phyloP scores from a whole-genome alignment of 2,797 vertebrate species.

The Sorex maritimensis region DNA sequence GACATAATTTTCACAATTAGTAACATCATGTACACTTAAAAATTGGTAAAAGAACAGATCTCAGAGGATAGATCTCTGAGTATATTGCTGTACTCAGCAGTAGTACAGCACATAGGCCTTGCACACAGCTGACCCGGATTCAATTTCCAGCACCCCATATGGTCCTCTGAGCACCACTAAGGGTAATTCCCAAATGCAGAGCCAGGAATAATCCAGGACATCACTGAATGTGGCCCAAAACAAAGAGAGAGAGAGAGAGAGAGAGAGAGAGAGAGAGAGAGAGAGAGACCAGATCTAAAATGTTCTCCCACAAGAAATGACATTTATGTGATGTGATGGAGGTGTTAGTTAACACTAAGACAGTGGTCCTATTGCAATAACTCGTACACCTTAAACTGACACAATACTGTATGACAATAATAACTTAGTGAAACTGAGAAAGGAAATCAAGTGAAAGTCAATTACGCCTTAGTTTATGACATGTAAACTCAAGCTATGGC shows the following conservation, averaged over 20 bases:
- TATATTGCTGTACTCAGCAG: too few relatives aligned
- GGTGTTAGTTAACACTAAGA: neutral
- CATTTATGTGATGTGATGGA: neutral
- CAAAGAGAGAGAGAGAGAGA: too few relatives aligned
- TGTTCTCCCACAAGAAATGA: conserved; percentile 1
- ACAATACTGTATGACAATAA: neutral
- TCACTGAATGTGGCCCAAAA: too few relatives aligned
- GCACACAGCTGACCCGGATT: too few relatives aligned
- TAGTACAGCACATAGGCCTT: too few relatives aligned
- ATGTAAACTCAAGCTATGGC: neutral
- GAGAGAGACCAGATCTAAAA: neutral
- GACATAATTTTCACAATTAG: conserved; percentile 1
- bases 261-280: too few relatives aligned
- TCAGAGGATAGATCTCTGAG: too few relatives aligned
- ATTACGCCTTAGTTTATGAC: neutral
- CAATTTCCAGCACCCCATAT: too few relatives aligned
- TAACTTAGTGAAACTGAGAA: neutral
- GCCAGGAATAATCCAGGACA: too few relatives aligned
- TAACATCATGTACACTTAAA: neutral
- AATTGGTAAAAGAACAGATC: neutral
- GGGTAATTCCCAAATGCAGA: too few relatives aligned
- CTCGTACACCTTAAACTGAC: neutral
- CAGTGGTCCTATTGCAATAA: neutral
- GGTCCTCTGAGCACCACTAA: too few relatives aligned
- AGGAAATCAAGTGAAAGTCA: conserved; percentile 38